phyloP scores from a whole-genome alignment of 2,888 invertebrate genomes.

The Tiliacea citrago region DNA sequence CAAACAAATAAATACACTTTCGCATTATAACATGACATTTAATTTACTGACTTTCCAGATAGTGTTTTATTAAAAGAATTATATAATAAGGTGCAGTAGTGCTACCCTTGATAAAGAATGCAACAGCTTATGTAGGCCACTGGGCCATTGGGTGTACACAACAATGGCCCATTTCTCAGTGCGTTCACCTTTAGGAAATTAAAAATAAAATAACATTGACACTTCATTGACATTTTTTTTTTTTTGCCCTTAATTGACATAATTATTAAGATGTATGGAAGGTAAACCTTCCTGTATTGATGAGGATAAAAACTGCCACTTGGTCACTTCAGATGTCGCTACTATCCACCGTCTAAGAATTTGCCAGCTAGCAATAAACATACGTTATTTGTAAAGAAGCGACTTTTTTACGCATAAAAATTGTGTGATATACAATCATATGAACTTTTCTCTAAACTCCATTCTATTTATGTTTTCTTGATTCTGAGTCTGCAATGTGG shows the following conservation, averaged over 20 bases:
- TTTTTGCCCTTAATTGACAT: conserved; percentile 9
- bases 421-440: too few species aligned
- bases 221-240: conserved; percentile 43
- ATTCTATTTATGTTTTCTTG: too few species aligned
- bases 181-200: conserved; percentile 25
- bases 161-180: conserved; percentile 32
- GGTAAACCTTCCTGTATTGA: not conserved
- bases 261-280: not conserved
- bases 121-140: conserved; percentile 43
- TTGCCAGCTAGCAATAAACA: too few species aligned
- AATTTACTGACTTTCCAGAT: conserved; percentile 31
- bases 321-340: too few species aligned
- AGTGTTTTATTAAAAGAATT: conserved; percentile 15
- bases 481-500: too few species aligned
- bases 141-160: conserved; percentile 32
- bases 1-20: too few species aligned
- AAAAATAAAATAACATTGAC: conserved; percentile 48
- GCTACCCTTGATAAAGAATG: conserved; percentile 45
- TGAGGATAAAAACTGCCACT: too few species aligned
- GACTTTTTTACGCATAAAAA: too few species aligned
- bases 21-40: conserved; percentile 7
- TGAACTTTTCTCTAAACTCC: too few species aligned
- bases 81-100: conserved; percentile 5
- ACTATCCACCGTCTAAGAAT: too few species aligned
- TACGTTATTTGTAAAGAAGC: too few species aligned